Evolutionary conservation across 92 coral and sea anemone species (phyloP).

Genomic region (Actinostola sp.): DNA sequence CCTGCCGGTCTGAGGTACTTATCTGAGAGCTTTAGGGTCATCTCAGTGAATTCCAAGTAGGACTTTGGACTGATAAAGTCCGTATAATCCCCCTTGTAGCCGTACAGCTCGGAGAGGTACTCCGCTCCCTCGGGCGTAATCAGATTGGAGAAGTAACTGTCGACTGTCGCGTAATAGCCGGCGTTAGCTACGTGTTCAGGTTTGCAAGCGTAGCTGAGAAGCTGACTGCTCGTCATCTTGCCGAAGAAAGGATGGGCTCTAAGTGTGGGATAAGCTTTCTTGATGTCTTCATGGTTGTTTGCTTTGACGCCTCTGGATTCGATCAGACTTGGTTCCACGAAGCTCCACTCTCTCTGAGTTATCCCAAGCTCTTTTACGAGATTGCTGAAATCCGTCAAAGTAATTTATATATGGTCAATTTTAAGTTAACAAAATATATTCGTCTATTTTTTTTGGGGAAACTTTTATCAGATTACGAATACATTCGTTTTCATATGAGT

Average conservation of each 20-base stretch:
- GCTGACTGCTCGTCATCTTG: conserved; percentile 68
- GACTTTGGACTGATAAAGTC: conserved; percentile 73
- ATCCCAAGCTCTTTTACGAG: conserved; percentile 66
- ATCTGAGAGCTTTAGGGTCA: conserved; percentile 57
- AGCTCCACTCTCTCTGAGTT: conserved; percentile 66
- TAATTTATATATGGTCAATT: background rate
- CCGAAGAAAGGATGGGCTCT: conserved; percentile 52
- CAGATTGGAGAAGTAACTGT: conserved; percentile 65
- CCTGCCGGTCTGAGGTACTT: conserved; percentile 65
- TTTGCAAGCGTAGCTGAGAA: conserved; percentile 63
- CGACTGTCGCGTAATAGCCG: conserved; percentile 60
- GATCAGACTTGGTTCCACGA: conserved; percentile 57
- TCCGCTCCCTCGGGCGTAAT: conserved; percentile 80
- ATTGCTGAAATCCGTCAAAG: conserved; percentile 25
- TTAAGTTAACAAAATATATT: too few relatives aligned
- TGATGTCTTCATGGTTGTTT: conserved; percentile 56
- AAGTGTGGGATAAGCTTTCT: conserved; percentile 68
- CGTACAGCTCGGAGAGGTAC: conserved; percentile 78
- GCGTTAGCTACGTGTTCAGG: conserved; percentile 63
- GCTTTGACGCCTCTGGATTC: conserved; percentile 80
- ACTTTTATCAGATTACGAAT: too few relatives aligned
- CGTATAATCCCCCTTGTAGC: conserved; percentile 81
- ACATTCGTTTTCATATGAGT: too few relatives aligned
- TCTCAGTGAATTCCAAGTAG: conserved; percentile 68
- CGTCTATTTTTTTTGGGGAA: too few relatives aligned